Evolutionary conservation across 2,113 vertebrate species (phyloP), one percentile per base, ranked within the genome.

Genomic region (Pelecanus crispus): DNA sequence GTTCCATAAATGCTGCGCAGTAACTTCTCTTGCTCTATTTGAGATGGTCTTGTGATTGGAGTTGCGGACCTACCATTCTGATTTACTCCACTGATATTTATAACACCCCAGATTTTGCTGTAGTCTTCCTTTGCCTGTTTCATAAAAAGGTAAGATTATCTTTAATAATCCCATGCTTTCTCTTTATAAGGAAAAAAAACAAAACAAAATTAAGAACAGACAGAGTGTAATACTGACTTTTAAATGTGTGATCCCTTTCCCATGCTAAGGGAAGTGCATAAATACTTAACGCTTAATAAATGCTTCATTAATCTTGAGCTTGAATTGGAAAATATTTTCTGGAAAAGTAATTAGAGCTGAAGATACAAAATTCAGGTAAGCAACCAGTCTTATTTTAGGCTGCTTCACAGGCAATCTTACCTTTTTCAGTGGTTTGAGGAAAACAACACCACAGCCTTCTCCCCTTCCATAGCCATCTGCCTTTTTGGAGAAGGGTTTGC

Each of bases 381-480:
- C 12, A 85, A 52, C 5, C 31, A 36, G 55, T 38, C 28, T 53
- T 38, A 22, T 15, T 83, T 52, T 32, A 66, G 17, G 16, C 52
- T 65, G 34, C n/a, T 67, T 70, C 55, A 44, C 50, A 75, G 53
- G 40, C 29, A 71, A n/a, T 24, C 79, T 81, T 93, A 99, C 98
- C 85, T 98, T 98, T 97, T 95, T 97, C 50, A 99, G 92, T 20
- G 98, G 98, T 59, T 99, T 99, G 32, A 99, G 97, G 26, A 98
- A 97, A 92, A 99, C 91, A 61, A 99, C 92, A 10, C 99, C 99
- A 5, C 99, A 99, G 42, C 99, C 99, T 96, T 99, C 99, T 61
- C 98, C 99, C 97, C 99, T 98, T 52, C 98, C 99, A 18, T 99
- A 99, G 21, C 98, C 99, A 66, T 99, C 97, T 74, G 98, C 98